Base-by-base conservation (phyloP, 2,113 vertebrate genomes). In the Neolamprologus variostigma region DNA sequence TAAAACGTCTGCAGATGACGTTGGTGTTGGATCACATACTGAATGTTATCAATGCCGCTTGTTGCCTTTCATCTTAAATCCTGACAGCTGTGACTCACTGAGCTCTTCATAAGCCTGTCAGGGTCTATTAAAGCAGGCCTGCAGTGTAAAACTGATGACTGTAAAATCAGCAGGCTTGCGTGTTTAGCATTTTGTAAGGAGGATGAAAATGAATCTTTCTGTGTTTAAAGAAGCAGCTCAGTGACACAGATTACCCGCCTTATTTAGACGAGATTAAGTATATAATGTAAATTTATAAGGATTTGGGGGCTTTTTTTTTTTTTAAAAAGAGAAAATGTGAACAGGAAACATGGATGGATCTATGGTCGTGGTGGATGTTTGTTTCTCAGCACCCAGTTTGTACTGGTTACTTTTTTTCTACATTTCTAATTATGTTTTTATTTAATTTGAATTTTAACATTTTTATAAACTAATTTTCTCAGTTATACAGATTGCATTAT, bases 241-340 rank as follows among this genome's bases (percentile, higher is more conserved):
- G 8, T 45, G 68, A 26, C 21, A 45, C 5, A 10, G 68, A 47
- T 73, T 28, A 47, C 8, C 0, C 0, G 2, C 23, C 9, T 28
- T 8, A 3, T 47, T 73, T 45, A 19, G 68, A 47, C 1, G 9
- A 28, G 4, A 76, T 76, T 7, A 76, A 1, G 23, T 47, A 76
- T 23, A 47, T 28, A 76, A 26, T 76, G 21, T 26, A 47, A 45
- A 47, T 47, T 26, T 45, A 45, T 45, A 26, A 3, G 21, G 40
- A 28, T 73, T 73, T 9, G 23, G 23, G 13, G 13, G 4, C 3
- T 31, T 31, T n/a, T n/a, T n/a, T n/a, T n/a, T n/a, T n/a, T n/a
- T n/a, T 28, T 5, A 12, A 21, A 54, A 11, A 4, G 2, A 21
- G 2, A 12, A 21, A 55, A 55, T 8, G 7, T 26, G 3, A 57